These are phyloP conservation scores for Troides aeacus DNA, from an alignment of 2,888 invertebrate species.

Conservation along the genomic window DNA sequence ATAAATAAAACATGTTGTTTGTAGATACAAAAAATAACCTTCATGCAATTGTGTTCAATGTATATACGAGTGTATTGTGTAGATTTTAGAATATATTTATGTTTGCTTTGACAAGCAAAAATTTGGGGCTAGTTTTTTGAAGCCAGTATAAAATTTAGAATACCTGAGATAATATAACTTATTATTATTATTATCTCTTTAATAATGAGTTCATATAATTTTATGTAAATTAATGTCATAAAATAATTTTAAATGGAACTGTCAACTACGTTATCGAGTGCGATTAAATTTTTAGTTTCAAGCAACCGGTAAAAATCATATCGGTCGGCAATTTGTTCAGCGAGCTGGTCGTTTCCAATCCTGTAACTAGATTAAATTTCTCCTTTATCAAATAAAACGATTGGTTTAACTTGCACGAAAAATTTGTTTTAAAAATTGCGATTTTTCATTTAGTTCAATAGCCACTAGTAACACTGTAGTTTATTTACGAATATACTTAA, in stretches of 20 bases:
- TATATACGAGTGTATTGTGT: too few relatives aligned
- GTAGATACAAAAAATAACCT: too few relatives aligned
- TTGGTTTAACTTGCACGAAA: not conserved
- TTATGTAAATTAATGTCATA: not conserved
- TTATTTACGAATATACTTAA: not conserved
- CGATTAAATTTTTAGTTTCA: conserved; percentile 7
- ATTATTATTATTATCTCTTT: too few relatives aligned
- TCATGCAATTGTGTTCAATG: too few relatives aligned
- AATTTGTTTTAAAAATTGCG: conserved; percentile 1
- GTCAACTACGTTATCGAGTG: not conserved
- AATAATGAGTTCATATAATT: too few relatives aligned
- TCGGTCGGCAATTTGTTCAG: conserved; percentile 6
- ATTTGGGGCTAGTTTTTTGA: too few relatives aligned
- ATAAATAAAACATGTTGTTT: too few relatives aligned
- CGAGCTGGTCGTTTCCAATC: conserved; percentile 17
- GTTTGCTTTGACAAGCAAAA: too few relatives aligned
- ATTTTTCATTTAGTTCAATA: not conserved
- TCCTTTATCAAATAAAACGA: conserved; percentile 13
- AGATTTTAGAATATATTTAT: too few relatives aligned
- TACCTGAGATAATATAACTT: too few relatives aligned
- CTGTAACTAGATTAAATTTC: conserved; percentile 15
- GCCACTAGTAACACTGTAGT: not conserved
- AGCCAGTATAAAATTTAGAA: too few relatives aligned
- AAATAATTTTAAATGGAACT: not conserved
- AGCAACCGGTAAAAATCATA: conserved; percentile 3